These are phyloP conservation scores for Gymnocypris eckloni DNA, from an alignment of 2,797 vertebrate genomes.

Conservation along the genomic window DNA sequence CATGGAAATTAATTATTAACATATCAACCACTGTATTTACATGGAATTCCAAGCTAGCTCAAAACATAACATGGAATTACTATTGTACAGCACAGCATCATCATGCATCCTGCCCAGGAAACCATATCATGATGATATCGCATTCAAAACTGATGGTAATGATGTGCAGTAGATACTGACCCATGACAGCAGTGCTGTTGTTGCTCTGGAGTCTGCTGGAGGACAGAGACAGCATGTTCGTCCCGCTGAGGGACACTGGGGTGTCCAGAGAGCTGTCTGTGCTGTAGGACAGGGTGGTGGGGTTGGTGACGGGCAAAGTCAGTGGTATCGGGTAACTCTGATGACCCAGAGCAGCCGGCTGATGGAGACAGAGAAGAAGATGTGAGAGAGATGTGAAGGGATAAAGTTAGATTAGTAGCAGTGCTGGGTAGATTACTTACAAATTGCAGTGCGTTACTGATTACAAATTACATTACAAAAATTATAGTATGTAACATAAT, in stretches of 20 bases:
- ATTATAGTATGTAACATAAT: background rate
- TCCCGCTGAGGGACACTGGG: slow-evolving; percentile 83
- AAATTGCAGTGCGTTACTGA: background rate
- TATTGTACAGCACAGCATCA: background rate
- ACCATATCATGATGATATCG: background rate
- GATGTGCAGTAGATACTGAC: slow-evolving; percentile 69
- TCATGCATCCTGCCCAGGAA: background rate
- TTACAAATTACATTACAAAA: background rate
- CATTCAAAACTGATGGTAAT: background rate
- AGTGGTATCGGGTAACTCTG: slow-evolving; percentile 91
- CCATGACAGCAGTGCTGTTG: slow-evolving; percentile 82
- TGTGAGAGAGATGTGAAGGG: background rate
- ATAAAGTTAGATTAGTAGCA: background rate
- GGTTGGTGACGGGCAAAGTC: slow-evolving; percentile 82
- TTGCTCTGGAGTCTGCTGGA: slow-evolving; percentile 85
- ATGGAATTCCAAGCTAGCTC: background rate
- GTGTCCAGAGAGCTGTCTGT: slow-evolving; percentile 83
- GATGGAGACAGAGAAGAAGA: slow-evolving; percentile 46
- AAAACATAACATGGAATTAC: background rate
- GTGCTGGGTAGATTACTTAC: background rate
- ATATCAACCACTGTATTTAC: background rate
- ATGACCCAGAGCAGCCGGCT: slow-evolving; percentile 86
- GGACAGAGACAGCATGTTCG: slow-evolving; percentile 86
- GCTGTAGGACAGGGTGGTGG: slow-evolving; percentile 82
- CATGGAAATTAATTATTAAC: background rate